Conservation (phyloP, 2,113 vertebrate genomes). For the Sapayoa aenigma region DNA sequence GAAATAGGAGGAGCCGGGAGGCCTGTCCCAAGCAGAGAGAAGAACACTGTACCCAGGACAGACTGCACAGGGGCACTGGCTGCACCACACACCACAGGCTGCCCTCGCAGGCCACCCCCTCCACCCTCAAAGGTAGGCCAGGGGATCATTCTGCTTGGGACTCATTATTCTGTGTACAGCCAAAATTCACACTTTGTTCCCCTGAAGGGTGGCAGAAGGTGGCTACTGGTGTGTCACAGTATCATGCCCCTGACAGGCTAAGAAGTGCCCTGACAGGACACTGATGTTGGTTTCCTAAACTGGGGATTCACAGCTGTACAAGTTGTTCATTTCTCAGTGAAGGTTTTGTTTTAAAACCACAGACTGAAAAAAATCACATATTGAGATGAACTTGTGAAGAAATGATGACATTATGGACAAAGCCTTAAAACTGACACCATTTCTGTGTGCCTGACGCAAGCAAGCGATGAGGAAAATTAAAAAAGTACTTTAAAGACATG, state of each 20-base stretch:
- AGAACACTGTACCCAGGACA: neutral
- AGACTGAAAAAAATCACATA: neutral
- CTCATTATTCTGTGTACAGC: neutral
- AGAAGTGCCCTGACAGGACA: neutral
- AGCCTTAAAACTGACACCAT: neutral
- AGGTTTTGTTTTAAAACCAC: neutral
- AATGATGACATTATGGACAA: neutral
- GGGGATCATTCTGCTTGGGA: neutral
- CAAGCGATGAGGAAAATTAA: neutral
- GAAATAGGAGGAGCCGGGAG: slow-evolving; percentile 92
- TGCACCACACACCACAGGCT: neutral
- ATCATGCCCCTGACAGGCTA: neutral
- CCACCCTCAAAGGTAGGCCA: neutral
- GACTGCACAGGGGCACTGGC: neutral
- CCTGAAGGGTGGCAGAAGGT: neutral
- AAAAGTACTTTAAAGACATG: neutral
- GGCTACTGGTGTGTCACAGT: neutral
- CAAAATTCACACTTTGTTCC: neutral
- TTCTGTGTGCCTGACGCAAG: neutral
- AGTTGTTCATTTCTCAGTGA: neutral
- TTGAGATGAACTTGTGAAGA: neutral
- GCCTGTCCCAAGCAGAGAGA: slow-evolving; percentile 71
- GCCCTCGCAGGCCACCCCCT: neutral
- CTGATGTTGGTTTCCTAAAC: neutral
- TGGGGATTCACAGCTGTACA: neutral